phyloP scores from a whole-genome alignment of 1,140 invertebrate species.

The Drosophila athabasca region DNA sequence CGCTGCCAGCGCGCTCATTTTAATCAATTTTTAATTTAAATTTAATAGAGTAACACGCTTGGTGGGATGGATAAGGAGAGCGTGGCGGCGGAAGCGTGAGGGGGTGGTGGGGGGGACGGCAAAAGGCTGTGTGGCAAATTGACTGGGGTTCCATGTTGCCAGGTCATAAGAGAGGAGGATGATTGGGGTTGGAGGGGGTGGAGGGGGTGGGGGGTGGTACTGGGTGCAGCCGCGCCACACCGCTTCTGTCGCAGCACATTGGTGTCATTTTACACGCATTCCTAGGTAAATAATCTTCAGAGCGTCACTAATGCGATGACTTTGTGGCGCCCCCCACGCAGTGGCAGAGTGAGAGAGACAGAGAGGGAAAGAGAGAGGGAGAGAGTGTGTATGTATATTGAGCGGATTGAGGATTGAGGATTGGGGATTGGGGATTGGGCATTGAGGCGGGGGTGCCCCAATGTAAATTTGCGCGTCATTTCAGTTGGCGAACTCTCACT shows the following conservation, averaged over 20 bases:
- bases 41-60: constrained; percentile 80
- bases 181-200: neutral
- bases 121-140: neutral
- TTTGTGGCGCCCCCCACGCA: constrained; percentile 29
- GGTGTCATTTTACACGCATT: constrained; percentile 76
- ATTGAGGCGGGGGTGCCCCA: constrained; percentile 8
- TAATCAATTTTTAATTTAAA: constrained; percentile 83
- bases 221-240: neutral
- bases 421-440: neutral
- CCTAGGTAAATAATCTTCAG: constrained; percentile 73
- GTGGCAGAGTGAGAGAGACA: neutral
- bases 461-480: constrained; percentile 77
- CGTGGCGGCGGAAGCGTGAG: neutral
- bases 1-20: constrained; percentile 57
- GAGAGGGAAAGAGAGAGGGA: neutral
- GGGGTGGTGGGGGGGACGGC: neutral
- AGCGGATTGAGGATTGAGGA: neutral
- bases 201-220: neutral
- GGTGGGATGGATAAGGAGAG: constrained; percentile 13
- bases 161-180: neutral
- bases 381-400: too few relatives aligned
- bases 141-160: constrained; percentile 6
- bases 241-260: constrained; percentile 41
- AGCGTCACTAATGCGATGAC: constrained; percentile 73
- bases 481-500: constrained; percentile 37